phyloP scores from a whole-genome alignment of 2,888 invertebrate species.

The Leptinotarsa rubiginosa region DNA sequence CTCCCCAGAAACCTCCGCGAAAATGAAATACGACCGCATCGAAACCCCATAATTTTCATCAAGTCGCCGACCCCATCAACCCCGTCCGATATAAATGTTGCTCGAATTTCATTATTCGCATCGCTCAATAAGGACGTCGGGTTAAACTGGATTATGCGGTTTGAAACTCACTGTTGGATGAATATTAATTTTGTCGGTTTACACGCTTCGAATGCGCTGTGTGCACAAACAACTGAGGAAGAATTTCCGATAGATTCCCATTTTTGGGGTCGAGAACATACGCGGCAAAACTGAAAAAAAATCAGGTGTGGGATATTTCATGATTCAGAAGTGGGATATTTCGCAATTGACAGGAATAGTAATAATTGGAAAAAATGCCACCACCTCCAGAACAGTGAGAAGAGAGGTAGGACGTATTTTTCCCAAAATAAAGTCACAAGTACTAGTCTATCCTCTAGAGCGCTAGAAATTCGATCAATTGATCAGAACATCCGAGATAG shows the following conservation, averaged over 20 bases:
- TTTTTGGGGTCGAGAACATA: no score
- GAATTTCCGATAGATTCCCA: background rate
- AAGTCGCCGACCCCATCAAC: background rate
- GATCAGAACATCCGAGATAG: no score
- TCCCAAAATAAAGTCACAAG: no score
- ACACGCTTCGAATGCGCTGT: background rate
- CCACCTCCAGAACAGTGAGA: no score
- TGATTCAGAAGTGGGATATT: no score
- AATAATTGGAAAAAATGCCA: no score
- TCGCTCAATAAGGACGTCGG: conserved; percentile 1
- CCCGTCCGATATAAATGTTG: background rate
- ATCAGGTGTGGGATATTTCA: no score
- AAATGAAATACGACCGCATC: background rate
- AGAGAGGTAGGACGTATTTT: no score
- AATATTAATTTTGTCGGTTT: conserved; percentile 14
- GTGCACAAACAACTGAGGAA: background rate
- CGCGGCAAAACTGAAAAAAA: no score
- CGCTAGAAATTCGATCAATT: no score
- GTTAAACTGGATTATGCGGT: conserved; percentile 14
- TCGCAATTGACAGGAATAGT: no score
- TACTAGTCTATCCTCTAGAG: no score
- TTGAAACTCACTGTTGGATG: conserved; percentile 17
- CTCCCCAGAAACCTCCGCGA: background rate
- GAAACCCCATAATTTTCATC: background rate
- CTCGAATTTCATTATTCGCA: conserved; percentile 3